Evolutionary conservation across 2,113 vertebrate species (phyloP), one percentile per base, ranked within the genome.

Genomic region (Falcunculus frontatus): DNA sequence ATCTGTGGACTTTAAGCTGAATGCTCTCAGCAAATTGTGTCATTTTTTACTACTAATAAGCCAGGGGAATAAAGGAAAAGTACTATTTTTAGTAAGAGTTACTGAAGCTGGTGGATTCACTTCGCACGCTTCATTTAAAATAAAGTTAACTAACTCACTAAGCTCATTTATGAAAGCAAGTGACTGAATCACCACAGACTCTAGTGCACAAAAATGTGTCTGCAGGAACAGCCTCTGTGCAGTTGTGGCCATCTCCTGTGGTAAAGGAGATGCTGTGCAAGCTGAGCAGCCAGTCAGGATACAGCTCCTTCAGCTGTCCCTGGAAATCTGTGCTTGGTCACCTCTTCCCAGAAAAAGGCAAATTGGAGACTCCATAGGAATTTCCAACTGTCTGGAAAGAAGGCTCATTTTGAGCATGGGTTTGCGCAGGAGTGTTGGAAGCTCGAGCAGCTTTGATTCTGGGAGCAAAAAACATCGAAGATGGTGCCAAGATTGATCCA

Each of bases 81-180:
- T 55, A 33, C 41, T 81, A 17, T 55, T 84, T 75, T 74, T 57
- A 73, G 80, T 91, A 82, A 60, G 55, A 65, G 49, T 74, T 83
- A 62, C n/a, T 57, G 75, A 62, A 94, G 42, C 50, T 55, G 57
- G 41, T 88, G 29, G 57, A 56, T 90, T 91, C 87, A 55, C 16
- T 50, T 75, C 78, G n/a, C 49, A 52, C 60, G 53, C 35, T 90
- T 92, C 26, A 80, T 90, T 92, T 86, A 70, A 92, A 95, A 83
- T 65, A 46, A 75, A 62, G 39, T 52, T 76, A 79, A 62, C 70
- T 52, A 63, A 73, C 77, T 88, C 84, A 62, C 41, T 83, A 56
- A 64, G 77, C 33, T 89, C 33, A 16, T 89, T 82, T 84, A 33
- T 7, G 46, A 80, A 87, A 83, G 26, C 41, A 79, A 89, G 75